A percentile compares a stretch with the other conserved stretches of the same genome.
Evolutionary conservation across 1,140 invertebrate species (phyloP).

Genomic region (Meteorus sp.): DNA sequence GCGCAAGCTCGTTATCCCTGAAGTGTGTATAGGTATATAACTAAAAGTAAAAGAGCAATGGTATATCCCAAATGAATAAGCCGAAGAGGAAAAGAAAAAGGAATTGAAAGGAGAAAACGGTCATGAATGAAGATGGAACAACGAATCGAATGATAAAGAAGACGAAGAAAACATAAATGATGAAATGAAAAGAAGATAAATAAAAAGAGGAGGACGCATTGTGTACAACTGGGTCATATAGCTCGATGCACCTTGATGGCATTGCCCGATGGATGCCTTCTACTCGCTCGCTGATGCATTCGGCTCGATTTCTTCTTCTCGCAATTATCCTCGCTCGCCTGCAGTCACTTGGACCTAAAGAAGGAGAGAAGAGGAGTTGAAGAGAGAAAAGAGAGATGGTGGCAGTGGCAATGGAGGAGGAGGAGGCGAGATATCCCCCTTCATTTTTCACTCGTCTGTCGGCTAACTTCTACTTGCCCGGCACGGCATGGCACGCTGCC

Average conservation of each 20-base stretch:
- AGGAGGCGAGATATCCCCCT: constrained; percentile 13
- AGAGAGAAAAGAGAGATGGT: background rate
- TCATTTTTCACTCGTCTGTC: constrained; percentile 30
- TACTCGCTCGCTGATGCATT: constrained; percentile 22
- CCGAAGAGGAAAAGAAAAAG: no score
- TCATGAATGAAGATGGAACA: background rate
- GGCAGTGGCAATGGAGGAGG: background rate
- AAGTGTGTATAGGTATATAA: no score
- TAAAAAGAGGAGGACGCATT: constrained; percentile 8
- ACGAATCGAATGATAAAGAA: background rate
- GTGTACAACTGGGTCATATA: constrained; percentile 25
- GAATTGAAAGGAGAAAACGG: background rate
- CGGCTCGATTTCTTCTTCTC: constrained; percentile 25
- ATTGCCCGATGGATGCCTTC: constrained; percentile 16
- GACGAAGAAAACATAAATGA: background rate
- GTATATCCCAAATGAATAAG: no score
- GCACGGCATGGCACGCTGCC: constrained; percentile 22
- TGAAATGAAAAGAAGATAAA: background rate
- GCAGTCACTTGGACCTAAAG: constrained; percentile 8
- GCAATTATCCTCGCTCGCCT: constrained; percentile 24
- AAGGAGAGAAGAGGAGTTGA: background rate
- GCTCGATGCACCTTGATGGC: constrained; percentile 25
- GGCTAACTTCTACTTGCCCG: constrained; percentile 18
- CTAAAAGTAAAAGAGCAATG: no score
- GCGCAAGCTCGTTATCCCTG: constrained; percentile 5